Percentiles rank a stretch among this genome's conserved stretches.
Evolutionary conservation across 37 sponge, comb jelly and placozoan genomes (phyloP).

Genomic region (Amphimedon queenslandica): DNA sequence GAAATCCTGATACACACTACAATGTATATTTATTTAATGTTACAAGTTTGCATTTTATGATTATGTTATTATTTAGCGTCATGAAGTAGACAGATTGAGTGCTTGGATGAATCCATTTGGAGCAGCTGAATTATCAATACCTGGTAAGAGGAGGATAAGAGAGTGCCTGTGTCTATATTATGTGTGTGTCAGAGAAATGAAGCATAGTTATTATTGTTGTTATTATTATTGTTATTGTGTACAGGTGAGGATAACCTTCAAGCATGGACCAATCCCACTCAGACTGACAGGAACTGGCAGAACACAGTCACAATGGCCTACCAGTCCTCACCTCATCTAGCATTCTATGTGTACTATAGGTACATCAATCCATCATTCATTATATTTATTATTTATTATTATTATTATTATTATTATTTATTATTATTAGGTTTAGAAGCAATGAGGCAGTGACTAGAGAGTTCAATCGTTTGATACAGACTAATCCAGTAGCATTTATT

Average conservation of each 20-base stretch:
- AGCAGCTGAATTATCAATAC: conserved; percentile 20
- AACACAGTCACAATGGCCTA: conserved; percentile 50
- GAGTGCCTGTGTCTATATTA: too few species aligned
- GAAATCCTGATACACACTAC: neutral
- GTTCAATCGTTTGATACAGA: conserved; percentile 39
- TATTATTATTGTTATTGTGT: neutral
- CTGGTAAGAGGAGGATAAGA: conserved; percentile 27
- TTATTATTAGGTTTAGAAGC: conserved; percentile 28
- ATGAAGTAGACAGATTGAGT: conserved; percentile 69
- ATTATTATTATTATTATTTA: neutral
- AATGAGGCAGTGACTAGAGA: conserved; percentile 44
- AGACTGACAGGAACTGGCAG: conserved; percentile 60
- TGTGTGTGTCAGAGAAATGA: neutral
- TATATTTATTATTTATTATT: neutral
- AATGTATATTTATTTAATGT: neutral
- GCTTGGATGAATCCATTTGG: conserved; percentile 57
- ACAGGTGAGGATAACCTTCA: conserved; percentile 55
- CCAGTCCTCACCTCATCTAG: conserved; percentile 64
- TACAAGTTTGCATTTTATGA: neutral
- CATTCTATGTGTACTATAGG: conserved; percentile 72
- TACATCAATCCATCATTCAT: neutral
- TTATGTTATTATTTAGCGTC: conserved; percentile 22
- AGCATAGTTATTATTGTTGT: neutral
- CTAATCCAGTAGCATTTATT: conserved; percentile 46
- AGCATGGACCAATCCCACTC: conserved; percentile 51